Conservation (phyloP, 2,113 vertebrate species). For the Benthochromis sp. region DNA sequence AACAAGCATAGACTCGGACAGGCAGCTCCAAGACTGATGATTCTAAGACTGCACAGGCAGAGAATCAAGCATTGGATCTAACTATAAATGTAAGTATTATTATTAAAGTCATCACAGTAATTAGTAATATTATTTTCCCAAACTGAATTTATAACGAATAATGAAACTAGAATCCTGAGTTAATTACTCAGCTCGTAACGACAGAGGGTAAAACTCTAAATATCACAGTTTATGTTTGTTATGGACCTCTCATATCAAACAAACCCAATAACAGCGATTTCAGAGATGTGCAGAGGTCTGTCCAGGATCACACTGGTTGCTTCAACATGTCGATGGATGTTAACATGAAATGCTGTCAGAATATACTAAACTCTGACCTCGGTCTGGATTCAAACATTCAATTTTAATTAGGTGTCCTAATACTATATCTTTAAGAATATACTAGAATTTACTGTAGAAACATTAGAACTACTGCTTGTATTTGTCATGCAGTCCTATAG, state of each 20-base stretch:
- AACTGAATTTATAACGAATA: not conserved
- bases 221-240: not conserved
- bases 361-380: not conserved
- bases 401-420: not conserved
- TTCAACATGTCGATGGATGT: not conserved
- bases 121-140: not conserved
- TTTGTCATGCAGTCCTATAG: not conserved
- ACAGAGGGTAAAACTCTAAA: not conserved
- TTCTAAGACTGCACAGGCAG: not conserved
- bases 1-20: not conserved
- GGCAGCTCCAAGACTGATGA: not conserved
- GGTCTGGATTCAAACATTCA: not conserved
- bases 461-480: not conserved
- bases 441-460: not conserved
- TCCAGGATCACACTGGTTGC: not conserved
- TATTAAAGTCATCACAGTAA: not conserved
- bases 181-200: not conserved
- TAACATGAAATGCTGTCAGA: not conserved
- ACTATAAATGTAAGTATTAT: not conserved
- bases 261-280: not conserved
- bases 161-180: not conserved
- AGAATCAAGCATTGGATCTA: not conserved
- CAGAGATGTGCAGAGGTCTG: not conserved
- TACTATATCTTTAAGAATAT: not conserved
- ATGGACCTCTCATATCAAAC: not conserved